These are phyloP conservation scores for Trichogramma evanescens DNA, from an alignment of 2,888 invertebrate genomes.

Conservation along the genomic window DNA sequence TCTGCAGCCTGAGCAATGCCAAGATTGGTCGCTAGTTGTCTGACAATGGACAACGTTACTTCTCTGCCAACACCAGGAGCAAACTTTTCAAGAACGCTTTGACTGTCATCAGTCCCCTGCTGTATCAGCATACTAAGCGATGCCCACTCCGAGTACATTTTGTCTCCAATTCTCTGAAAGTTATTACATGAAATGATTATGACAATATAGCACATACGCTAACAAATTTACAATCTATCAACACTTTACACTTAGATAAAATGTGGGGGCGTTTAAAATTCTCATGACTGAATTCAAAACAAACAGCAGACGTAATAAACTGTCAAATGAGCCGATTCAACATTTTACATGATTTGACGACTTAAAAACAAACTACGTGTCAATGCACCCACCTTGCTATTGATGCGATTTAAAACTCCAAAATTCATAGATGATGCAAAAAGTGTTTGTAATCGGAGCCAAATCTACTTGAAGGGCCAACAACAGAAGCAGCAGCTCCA, in stretches of 20 bases:
- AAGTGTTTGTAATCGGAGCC: too few species aligned
- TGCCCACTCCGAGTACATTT: conserved; percentile 82
- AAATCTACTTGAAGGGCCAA: too few species aligned
- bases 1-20: conserved; percentile 74
- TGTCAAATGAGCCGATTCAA: too few species aligned
- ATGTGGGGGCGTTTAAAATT: neutral
- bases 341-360: neutral
- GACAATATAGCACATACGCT: neutral
- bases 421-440: conserved; percentile 62
- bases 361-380: neutral
- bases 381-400: conserved; percentile 58
- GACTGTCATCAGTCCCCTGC: conserved; percentile 58
- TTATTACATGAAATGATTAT: conserved; percentile 11
- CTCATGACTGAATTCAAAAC: too few species aligned
- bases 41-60: conserved; percentile 74
- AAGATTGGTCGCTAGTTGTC: conserved; percentile 65
- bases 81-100: conserved; percentile 74
- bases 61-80: conserved; percentile 63
- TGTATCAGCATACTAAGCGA: conserved; percentile 62
- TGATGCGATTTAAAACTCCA: conserved; percentile 74
- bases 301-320: neutral
- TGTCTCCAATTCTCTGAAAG: conserved; percentile 57
- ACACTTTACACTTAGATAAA: neutral
- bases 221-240: neutral
- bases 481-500: too few species aligned